phyloP scores from a whole-genome alignment of 2,888 invertebrate genomes.

The Ctena decussata region DNA sequence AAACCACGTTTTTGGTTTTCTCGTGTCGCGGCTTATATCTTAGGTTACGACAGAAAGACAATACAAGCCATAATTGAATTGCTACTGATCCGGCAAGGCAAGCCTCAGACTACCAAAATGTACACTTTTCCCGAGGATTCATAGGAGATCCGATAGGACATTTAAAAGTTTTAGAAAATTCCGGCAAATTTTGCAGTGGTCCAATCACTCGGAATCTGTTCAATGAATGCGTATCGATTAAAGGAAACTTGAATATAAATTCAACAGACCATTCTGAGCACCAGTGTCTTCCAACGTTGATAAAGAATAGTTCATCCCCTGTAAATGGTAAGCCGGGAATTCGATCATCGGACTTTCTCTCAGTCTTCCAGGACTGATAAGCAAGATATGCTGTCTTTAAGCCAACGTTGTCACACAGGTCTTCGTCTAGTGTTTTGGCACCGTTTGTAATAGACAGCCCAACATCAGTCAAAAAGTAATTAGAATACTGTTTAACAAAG shows the following conservation, averaged over 20 bases:
- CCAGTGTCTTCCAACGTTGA: conserved; percentile 17
- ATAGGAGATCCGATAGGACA: conserved; percentile 25
- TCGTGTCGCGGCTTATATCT: too few species aligned
- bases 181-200: conserved; percentile 15
- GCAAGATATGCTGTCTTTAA: conserved; percentile 24
- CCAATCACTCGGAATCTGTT: conserved; percentile 22
- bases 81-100: too few species aligned
- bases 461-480: conserved; percentile 24
- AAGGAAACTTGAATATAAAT: conserved; percentile 22
- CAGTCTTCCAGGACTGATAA: conserved; percentile 16
- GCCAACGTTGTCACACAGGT: conserved; percentile 24
- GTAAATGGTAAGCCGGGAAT: conserved; percentile 24
- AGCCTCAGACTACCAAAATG: conserved; percentile 41
- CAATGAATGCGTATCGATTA: conserved; percentile 12
- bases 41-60: too few species aligned
- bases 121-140: conserved; percentile 31
- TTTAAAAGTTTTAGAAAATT: conserved; percentile 19
- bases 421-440: conserved; percentile 36
- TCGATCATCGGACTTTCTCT: not conserved
- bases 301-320: conserved; percentile 39
- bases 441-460: conserved; percentile 9
- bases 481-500: conserved; percentile 31
- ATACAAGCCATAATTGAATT: too few species aligned
- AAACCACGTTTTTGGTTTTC: too few species aligned
- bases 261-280: conserved; percentile 5